A percentile compares a stretch with the other conserved stretches of the same genome.
phyloP scores from a whole-genome alignment of 2,888 invertebrate genomes.

The Caenorhabditis auriculariae region DNA sequence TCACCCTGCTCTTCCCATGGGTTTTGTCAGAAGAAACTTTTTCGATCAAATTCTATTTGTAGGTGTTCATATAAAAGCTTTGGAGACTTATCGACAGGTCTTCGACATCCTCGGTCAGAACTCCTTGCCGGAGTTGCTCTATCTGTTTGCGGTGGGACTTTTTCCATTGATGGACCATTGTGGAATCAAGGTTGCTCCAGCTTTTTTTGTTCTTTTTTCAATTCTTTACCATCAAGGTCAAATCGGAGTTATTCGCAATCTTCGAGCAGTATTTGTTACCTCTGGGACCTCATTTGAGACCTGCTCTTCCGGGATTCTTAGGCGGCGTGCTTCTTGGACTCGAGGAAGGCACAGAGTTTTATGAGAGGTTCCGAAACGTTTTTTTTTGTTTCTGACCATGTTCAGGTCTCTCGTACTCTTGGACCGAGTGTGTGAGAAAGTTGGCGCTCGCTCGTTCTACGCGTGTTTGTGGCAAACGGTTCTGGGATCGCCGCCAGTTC shows the following conservation, averaged over 20 bases:
- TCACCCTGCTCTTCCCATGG: constrained; percentile 86
- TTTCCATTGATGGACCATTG: constrained; percentile 86
- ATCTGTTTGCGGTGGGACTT: constrained; percentile 71
- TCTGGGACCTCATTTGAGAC: constrained; percentile 76
- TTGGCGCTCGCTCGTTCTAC: constrained; percentile 79
- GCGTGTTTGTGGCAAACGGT: constrained; percentile 83
- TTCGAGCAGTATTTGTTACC: constrained; percentile 86
- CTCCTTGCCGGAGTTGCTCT: constrained; percentile 51
- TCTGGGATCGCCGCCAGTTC: constrained; percentile 77
- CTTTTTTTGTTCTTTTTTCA: constrained; percentile 60
- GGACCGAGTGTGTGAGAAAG: constrained; percentile 66
- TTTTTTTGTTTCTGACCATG: constrained; percentile 3
- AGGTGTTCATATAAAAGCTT: constrained; percentile 83
- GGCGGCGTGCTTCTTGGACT: constrained; percentile 81
- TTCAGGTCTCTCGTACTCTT: constrained; percentile 49
- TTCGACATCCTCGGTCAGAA: constrained; percentile 82
- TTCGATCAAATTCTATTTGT: constrained; percentile 1
- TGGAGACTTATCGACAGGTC: constrained; percentile 87
- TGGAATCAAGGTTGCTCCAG: constrained; percentile 71
- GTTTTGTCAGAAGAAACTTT: constrained; percentile 16
- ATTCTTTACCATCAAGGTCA: too few relatives aligned
- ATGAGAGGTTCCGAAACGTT: constrained; percentile 38
- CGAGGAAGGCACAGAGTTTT: constrained; percentile 64
- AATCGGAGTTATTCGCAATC: constrained; percentile 78
- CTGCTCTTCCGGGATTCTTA: constrained; percentile 83